These are phyloP conservation scores for Megalops cyprinoides DNA, from an alignment of 2,797 vertebrate species.

Conservation along the genomic window DNA sequence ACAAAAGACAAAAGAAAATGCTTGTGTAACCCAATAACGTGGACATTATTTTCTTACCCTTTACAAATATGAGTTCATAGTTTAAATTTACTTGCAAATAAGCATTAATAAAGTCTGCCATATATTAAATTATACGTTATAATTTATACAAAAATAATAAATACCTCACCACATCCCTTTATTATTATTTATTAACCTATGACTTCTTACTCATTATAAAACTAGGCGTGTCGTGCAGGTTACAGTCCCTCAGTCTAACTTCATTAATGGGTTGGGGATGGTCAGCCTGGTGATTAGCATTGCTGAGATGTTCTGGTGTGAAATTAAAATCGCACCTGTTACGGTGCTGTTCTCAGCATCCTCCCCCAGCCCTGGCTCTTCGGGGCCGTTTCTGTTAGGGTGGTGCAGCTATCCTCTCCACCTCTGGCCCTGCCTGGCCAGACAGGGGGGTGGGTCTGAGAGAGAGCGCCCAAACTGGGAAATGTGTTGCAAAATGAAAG, in stretches of 20 bases:
- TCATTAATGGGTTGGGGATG: not conserved
- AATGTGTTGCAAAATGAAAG: constrained; percentile 46
- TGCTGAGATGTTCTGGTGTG: constrained; percentile 63
- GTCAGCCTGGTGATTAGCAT: constrained; percentile 64
- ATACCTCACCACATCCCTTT: too few relatives aligned
- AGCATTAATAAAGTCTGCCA: not conserved
- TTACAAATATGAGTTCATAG: not conserved
- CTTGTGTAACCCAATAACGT: not conserved
- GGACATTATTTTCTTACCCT: too few relatives aligned
- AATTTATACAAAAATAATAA: too few relatives aligned
- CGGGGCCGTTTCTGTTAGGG: too few relatives aligned
- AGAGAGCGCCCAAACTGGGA: constrained; percentile 37
- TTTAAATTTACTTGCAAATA: not conserved
- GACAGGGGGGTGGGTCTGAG: constrained; percentile 58
- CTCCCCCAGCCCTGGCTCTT: constrained; percentile 48
- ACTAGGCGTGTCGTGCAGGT: not conserved
- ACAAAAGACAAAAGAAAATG: too few relatives aligned
- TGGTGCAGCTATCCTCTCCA: not conserved
- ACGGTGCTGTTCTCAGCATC: constrained; percentile 73
- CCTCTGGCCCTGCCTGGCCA: constrained; percentile 35
- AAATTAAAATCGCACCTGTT: constrained; percentile 34
- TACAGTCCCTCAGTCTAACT: not conserved
- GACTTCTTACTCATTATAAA: too few relatives aligned
- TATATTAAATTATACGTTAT: too few relatives aligned
- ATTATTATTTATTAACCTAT: too few relatives aligned